These are phyloP conservation scores for Silvanus unidentatus DNA, from an alignment of 2,888 invertebrate genomes.

Conservation along the genomic window DNA sequence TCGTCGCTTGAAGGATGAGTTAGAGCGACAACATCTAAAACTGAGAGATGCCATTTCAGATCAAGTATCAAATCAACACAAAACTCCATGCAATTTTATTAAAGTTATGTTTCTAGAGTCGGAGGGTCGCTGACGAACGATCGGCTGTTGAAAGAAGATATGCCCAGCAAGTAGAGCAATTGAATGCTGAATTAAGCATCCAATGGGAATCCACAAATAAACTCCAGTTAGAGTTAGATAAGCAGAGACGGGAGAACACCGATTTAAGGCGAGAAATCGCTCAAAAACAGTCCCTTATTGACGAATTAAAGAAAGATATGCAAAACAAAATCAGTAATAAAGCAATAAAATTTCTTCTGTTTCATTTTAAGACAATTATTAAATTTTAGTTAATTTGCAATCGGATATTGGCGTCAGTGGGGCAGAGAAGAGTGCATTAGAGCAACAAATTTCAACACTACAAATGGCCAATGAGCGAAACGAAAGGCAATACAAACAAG, in stretches of 20 bases:
- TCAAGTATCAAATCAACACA: slow-evolving; percentile 52
- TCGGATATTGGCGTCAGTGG: slow-evolving; percentile 70
- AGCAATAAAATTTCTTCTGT: background rate
- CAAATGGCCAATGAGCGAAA: slow-evolving; percentile 61
- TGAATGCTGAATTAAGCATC: slow-evolving; percentile 69
- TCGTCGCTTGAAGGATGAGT: slow-evolving; percentile 67
- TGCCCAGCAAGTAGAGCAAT: slow-evolving; percentile 67
- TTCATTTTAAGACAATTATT: slow-evolving; percentile 3
- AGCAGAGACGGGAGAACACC: slow-evolving; percentile 68
- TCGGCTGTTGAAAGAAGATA: slow-evolving; percentile 68
- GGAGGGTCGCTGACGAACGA: slow-evolving; percentile 65
- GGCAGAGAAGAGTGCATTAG: slow-evolving; percentile 72
- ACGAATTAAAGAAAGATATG: slow-evolving; percentile 74
- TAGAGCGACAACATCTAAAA: slow-evolving; percentile 70
- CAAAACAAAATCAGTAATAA: slow-evolving; percentile 65
- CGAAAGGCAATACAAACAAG: slow-evolving; percentile 71
- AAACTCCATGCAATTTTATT: background rate
- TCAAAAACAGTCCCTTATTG: slow-evolving; percentile 68
- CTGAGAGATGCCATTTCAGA: slow-evolving; percentile 71
- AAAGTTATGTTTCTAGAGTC: slow-evolving; percentile 32
- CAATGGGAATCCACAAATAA: slow-evolving; percentile 78
- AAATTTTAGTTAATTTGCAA: slow-evolving; percentile 60
- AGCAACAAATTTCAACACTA: slow-evolving; percentile 71
- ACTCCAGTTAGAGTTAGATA: slow-evolving; percentile 69
- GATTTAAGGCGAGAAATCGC: slow-evolving; percentile 72